Evolutionary conservation across 2,797 vertebrate species (phyloP), one percentile per base, ranked within the genome.

Genomic region (Xenopus petersii): DNA sequence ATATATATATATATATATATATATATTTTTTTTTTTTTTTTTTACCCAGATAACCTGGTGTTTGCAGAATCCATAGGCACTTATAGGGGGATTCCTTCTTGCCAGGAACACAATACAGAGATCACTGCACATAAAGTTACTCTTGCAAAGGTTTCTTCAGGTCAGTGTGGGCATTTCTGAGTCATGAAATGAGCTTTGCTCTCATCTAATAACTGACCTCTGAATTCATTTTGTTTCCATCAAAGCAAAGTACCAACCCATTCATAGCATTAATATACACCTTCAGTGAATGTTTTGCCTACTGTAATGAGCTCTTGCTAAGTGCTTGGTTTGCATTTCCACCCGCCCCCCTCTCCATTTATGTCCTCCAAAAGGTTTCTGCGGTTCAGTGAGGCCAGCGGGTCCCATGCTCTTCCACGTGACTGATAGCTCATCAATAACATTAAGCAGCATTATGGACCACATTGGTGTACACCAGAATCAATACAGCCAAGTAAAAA

Each of bases 371-470:
- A 89, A 76, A 89, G 87, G 88, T 84, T 90, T 91, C 87, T 92
- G 92, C 88, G 91, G 91, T 90, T 90, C 74, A 6, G 88, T 92
- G 90, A 94, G 89, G 93, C 93, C 92, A 94, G 93, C 93, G 92
- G 94, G 92, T 91, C 91, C 92, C 92, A 95, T 93, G 92, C 90
- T 92, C 94, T 94, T 94, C 88, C 87, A 82, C 83, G 93, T 94
- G 93, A 96, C 91, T 93, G 94, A 98, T 97, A 93, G 93, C 93
- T 98, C 87, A 87, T 98, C 97, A 94, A 98, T 98, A 98, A 93
- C 95, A 96, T 97, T 98, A 98, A 94, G 93, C 93, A 94, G 94
- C 93, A 95, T 92, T 95, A 94, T 86, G 88, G 93, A 88, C 91
- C 79, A 90, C 93, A 92, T 93, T 89, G 86, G 94, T 94, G 93